Evolutionary conservation across 2,888 invertebrate genomes (phyloP), one percentile per base, ranked within the genome.

Genomic region (Drosophila villosipedis): DNA sequence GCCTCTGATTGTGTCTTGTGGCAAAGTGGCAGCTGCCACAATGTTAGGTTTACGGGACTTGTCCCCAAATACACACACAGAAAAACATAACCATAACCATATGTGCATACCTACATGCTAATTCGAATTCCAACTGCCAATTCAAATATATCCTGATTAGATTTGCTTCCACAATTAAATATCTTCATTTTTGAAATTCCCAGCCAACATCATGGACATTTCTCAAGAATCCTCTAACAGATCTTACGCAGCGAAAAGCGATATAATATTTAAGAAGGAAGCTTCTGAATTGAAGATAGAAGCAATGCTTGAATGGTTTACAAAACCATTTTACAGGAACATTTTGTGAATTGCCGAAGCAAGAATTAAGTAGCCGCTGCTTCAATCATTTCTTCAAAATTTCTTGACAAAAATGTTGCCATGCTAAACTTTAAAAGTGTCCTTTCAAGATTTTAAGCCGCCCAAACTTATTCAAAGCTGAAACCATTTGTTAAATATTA

Each of bases 1-100:
- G 58, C 25, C 62, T 30, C 55, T 64, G 74, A 74, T 68, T 74
- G 74, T 74, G 73, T 74, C 73, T 74, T 76, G 76, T 76, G 62
- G 76, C 71, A 64, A 61, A 74, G 64, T 68, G 68, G 60, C 67
- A 68, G 68, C 76, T 72, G 63, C 73, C 78, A 61, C 73, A 73
- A 67, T 60, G 60, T 63, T 58, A 31, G 58, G 64, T 53, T 72
- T 64, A 54, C 41, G 25, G 33, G 65, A 60, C 39, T 57, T 67
- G 41, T 35, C 41, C 77, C 39, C 60, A 33, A 28, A 50, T 7
- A n/a, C 14, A 57, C n/a, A 41, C n/a, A 30, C 30, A 28, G 14
- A 31, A 1, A 10, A 9, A 25, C 16, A 4, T 16, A 43, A n/a
- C 10, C 39, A 31, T 25, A 16, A n/a, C 10, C 39, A 31, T 25